Evolutionary conservation across 2,797 vertebrate genomes (phyloP).

Genomic region (Darevskia nairensis): DNA sequence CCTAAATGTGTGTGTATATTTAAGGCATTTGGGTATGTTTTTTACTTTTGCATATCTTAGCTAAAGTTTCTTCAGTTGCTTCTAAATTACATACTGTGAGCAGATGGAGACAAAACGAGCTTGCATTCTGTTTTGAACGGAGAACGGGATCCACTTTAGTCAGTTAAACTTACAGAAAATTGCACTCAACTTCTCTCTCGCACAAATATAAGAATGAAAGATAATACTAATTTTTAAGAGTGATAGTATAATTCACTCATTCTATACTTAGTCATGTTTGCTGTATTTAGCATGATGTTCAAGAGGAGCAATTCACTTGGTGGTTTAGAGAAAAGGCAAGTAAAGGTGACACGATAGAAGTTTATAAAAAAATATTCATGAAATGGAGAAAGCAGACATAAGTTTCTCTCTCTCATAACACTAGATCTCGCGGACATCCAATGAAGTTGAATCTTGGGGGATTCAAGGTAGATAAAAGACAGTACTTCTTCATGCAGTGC

Average conservation of each 20-base stretch:
- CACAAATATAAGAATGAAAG: not conserved
- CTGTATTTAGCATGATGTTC: not conserved
- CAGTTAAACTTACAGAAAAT: not conserved
- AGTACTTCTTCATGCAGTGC: too few relatives aligned
- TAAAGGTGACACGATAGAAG: too few relatives aligned
- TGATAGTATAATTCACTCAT: not conserved
- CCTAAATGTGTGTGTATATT: not conserved
- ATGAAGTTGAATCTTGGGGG: too few relatives aligned
- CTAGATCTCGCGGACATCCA: too few relatives aligned
- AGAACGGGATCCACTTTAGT: not conserved
- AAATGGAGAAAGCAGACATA: too few relatives aligned
- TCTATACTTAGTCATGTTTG: not conserved
- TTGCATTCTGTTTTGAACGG: not conserved
- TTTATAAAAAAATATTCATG: too few relatives aligned
- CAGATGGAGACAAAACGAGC: not conserved
- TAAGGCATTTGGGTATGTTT: not conserved
- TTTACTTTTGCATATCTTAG: not conserved
- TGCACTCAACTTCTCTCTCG: not conserved
- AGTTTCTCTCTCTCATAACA: too few relatives aligned
- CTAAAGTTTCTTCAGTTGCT: not conserved
- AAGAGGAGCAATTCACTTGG: not conserved
- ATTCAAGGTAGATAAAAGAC: too few relatives aligned
- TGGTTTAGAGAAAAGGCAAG: not conserved
- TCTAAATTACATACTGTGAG: not conserved
- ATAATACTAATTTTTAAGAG: not conserved